Percentiles rank a stretch among this genome's conserved stretches.
These are phyloP conservation scores for Palythoa caribaeorum DNA, from an alignment of 92 coral and sea anemone genomes.

Conservation along the genomic window DNA sequence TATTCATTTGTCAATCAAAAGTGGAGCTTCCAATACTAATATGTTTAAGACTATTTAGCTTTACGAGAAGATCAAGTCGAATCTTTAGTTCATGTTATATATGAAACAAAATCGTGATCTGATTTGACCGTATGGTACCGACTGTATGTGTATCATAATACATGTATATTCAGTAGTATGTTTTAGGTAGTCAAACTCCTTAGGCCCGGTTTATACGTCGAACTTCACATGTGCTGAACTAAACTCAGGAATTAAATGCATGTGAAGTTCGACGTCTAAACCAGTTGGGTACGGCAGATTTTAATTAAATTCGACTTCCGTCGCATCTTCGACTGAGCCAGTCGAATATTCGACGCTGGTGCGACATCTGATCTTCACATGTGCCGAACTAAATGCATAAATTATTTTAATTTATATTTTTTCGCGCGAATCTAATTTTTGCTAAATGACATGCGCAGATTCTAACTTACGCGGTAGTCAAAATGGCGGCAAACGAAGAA, in stretches of 20 bases:
- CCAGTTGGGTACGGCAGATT: too few species aligned
- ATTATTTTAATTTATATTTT: neutral
- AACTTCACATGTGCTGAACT: neutral
- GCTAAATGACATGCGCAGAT: conserved; percentile 21
- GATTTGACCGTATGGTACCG: neutral
- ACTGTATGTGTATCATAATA: neutral
- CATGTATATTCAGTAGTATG: neutral
- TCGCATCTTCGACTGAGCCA: too few species aligned
- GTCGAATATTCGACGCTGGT: too few species aligned
- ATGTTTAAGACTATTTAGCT: neutral
- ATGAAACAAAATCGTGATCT: neutral
- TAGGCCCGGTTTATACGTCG: neutral
- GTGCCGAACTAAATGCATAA: too few species aligned
- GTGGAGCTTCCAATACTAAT: neutral
- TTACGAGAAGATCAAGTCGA: neutral
- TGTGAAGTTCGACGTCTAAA: too few species aligned
- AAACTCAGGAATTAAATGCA: neutral
- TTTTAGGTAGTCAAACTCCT: neutral
- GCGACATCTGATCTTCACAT: too few species aligned
- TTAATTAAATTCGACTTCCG: neutral
- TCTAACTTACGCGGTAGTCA: neutral
- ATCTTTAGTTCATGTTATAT: neutral
- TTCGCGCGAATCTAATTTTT: neutral
- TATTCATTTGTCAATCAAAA: neutral
- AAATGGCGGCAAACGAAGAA: conserved; percentile 27